Evolutionary conservation across 2,113 vertebrate species (phyloP), one percentile per base, ranked within the genome.

Genomic region (Triplophysa dalaica): DNA sequence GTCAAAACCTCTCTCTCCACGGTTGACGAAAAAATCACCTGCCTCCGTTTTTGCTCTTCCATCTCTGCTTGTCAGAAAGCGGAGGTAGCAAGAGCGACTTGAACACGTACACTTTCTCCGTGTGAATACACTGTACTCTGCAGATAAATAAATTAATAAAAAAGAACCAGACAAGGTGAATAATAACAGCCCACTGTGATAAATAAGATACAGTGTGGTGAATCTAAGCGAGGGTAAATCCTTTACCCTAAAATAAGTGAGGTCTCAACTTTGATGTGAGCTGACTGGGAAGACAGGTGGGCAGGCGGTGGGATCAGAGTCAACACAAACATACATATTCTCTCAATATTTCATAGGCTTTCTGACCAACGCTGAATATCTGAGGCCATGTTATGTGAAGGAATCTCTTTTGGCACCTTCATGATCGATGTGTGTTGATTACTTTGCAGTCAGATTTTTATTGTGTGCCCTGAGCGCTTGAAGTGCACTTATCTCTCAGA

Each of bases 321-420:
- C 87, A 87, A 90, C 85, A 88, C 86, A 87, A 89, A 88, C 89
- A 90, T 81, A 87, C 86, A 88, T 88, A 80, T 75, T 76, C 75
- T 73, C 86, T 92, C 80, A 92, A 90, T 90, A 88, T 90, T 92
- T 91, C 84, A 92, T 85, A 43, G 63, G 63, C 77, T 81, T 70
- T 17, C 66, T 63, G 67, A 75, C 82, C 80, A 70, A 79, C 64
- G 19, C 79, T 69, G 79, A 70, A 88, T 86, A 85, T 87, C 85
- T 84, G 79, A 85, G 73, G 87, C 87, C 83, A 86, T 86, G 85
- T 75, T 86, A 81, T 84, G 33, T 38, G 85, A 72, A 84, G 60
- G 82, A 88, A 79, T 82, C 80, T 83, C 64, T 21, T 73, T 56
- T 65, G 12, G 81, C 78, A 80, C 38, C 45, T 63, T 22, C 83